Percentiles rank a stretch among this genome's conserved stretches.
These are phyloP conservation scores for Leucoma salicis DNA, from an alignment of 2,888 invertebrate genomes.

Conservation along the genomic window DNA sequence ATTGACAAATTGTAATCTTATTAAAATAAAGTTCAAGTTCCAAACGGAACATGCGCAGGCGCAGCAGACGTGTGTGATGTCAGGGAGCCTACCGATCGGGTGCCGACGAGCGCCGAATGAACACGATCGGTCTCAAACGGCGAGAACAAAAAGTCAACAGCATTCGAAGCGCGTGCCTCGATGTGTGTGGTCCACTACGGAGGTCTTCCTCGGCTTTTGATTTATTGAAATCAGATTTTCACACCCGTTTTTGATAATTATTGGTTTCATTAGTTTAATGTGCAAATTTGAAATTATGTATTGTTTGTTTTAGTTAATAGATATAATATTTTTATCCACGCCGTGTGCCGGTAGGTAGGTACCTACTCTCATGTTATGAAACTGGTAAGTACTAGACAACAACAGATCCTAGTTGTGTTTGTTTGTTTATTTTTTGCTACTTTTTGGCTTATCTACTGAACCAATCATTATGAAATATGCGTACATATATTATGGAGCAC, in stretches of 20 bases:
- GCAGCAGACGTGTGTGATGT: constrained; percentile 61
- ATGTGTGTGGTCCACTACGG: constrained; percentile 86
- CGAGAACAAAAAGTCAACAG: constrained; percentile 75
- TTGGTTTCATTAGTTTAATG: constrained; percentile 39
- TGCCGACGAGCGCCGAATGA: constrained; percentile 68
- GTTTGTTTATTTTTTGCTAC: too few relatives aligned
- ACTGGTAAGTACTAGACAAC: too few relatives aligned
- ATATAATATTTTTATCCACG: too few relatives aligned
- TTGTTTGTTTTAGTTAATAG: not conserved
- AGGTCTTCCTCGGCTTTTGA: constrained; percentile 74
- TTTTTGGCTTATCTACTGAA: too few relatives aligned
- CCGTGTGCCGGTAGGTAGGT: too few relatives aligned
- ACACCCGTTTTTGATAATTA: constrained; percentile 62
- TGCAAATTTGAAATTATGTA: constrained; percentile 2
- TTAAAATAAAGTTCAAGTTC: constrained; percentile 83
- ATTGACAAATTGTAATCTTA: constrained; percentile 88
- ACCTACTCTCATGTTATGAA: too few relatives aligned
- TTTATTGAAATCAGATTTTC: constrained; percentile 75
- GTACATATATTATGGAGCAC: too few relatives aligned
- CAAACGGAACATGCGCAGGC: constrained; percentile 63
- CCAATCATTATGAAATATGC: too few relatives aligned
- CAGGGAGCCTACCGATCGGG: constrained; percentile 64
- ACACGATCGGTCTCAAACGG: constrained; percentile 61
- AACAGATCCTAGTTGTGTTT: too few relatives aligned
- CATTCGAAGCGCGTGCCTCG: constrained; percentile 88